phyloP scores from a whole-genome alignment of 1,140 invertebrate genomes.

The Lineus longissimus region DNA sequence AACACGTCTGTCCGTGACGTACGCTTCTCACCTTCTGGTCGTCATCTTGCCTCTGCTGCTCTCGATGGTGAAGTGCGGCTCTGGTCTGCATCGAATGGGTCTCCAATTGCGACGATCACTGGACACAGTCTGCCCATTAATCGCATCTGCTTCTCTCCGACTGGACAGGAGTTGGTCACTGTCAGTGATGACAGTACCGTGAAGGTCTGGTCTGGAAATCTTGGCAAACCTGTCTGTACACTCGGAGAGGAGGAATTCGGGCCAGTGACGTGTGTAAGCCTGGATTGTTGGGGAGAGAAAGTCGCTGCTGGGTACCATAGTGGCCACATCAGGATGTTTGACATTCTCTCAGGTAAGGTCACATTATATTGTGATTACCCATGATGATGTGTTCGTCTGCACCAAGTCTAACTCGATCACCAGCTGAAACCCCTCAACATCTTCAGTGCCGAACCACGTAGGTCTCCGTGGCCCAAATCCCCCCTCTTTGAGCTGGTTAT shows the following conservation, averaged over 20 bases:
- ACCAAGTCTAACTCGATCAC: too few species aligned
- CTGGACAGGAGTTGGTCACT: conserved; percentile 44
- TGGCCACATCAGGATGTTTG: conserved; percentile 38
- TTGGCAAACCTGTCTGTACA: conserved; percentile 31
- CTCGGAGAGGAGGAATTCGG: conserved; percentile 28
- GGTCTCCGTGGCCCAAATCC: too few species aligned
- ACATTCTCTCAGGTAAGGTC: conserved; percentile 34
- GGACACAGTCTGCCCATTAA: conserved; percentile 46
- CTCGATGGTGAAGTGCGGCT: conserved; percentile 51
- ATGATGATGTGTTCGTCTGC: neutral
- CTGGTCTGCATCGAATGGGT: conserved; percentile 46
- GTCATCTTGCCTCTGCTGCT: conserved; percentile 50
- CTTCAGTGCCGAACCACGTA: too few species aligned
- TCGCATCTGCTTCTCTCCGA: conserved; percentile 40
- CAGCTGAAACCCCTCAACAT: too few species aligned
- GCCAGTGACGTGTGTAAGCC: conserved; percentile 34
- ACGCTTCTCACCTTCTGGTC: conserved; percentile 44
- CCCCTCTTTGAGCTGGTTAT: too few species aligned
- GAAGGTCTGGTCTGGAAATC: conserved; percentile 50
- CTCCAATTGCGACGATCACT: conserved; percentile 35
- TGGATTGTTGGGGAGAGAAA: conserved; percentile 28
- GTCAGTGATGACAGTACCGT: conserved; percentile 49
- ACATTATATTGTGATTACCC: neutral
- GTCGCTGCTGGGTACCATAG: conserved; percentile 47
- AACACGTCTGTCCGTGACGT: conserved; percentile 46